These are phyloP conservation scores for Rhynchonycteris naso DNA, from an alignment of 2,797 vertebrate genomes.

Conservation along the genomic window DNA sequence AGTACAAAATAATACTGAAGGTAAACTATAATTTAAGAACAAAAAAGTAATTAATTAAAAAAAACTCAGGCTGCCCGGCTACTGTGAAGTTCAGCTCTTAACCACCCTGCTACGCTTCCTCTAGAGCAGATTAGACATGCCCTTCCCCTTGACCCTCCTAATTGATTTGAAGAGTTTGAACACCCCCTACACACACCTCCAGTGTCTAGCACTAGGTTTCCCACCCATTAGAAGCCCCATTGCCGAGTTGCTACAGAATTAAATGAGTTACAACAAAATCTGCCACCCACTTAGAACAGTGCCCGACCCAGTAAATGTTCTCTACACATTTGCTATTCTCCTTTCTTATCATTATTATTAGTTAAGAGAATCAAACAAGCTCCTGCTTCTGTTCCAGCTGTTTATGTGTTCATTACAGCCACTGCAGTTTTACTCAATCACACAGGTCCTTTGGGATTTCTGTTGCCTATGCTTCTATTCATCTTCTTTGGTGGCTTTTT, in stretches of 20 bases:
- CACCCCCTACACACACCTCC: too few species aligned
- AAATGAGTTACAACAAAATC: background rate
- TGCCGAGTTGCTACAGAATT: background rate
- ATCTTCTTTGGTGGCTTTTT: background rate
- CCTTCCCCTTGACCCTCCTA: background rate
- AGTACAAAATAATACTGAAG: background rate
- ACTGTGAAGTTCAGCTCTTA: background rate
- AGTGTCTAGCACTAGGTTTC: background rate
- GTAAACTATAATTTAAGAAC: background rate
- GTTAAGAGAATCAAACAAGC: slow-evolving; percentile 22
- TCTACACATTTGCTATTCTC: background rate
- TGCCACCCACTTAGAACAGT: background rate
- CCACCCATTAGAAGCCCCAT: background rate
- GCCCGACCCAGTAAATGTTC: background rate
- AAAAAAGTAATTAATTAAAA: background rate
- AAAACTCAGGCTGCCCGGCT: background rate
- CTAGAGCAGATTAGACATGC: background rate
- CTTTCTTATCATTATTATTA: slow-evolving; percentile 7
- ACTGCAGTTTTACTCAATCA: background rate
- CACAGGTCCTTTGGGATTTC: background rate
- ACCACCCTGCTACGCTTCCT: background rate
- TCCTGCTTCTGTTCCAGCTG: background rate
- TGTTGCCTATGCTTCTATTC: background rate
- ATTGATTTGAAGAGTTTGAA: background rate
- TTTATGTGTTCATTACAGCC: background rate